Conservation (phyloP, 2,888 invertebrate species). For the Caenorhabditis afra region DNA sequence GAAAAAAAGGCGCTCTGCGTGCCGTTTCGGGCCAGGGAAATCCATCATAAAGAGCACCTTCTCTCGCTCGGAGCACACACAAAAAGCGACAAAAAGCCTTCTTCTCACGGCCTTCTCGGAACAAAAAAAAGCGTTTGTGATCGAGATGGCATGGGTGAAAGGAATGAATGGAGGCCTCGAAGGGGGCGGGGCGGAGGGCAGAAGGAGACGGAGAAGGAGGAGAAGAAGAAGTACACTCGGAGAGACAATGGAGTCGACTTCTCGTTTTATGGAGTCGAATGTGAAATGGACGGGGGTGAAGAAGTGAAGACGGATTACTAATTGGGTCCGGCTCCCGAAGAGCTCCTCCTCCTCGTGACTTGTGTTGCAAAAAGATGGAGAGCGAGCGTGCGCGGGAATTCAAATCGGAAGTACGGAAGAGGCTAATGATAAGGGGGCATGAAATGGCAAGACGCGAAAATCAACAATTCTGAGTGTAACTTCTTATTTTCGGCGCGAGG, state of each 20-base stretch:
- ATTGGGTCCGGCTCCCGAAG: conserved; percentile 26
- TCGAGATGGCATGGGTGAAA: conserved; percentile 52
- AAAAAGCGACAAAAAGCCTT: not conserved
- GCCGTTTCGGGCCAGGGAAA: too few species aligned
- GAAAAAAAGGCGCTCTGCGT: not conserved
- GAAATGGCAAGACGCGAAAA: conserved; percentile 4
- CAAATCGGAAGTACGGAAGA: conserved; percentile 6
- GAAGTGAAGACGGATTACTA: conserved; percentile 33
- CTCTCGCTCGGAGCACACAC: too few species aligned
- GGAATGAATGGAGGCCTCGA: conserved; percentile 48
- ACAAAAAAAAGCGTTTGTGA: conserved; percentile 44
- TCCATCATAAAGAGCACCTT: too few species aligned
- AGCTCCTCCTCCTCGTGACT: not conserved
- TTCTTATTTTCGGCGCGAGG: conserved; percentile 32
- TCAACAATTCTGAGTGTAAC: conserved; percentile 35
- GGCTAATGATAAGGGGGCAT: conserved; percentile 2
- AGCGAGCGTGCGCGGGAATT: not conserved
- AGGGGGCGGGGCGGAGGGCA: not conserved
- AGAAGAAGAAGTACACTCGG: conserved; percentile 29
- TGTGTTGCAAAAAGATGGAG: not conserved
- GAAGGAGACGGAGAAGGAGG: too few species aligned
- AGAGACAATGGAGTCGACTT: conserved; percentile 41
- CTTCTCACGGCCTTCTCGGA: not conserved
- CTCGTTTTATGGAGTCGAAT: conserved; percentile 46
- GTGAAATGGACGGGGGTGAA: conserved; percentile 42